Evolutionary conservation across 2,888 invertebrate genomes (phyloP).

Genomic region (Bhutanitis thaidina): DNA sequence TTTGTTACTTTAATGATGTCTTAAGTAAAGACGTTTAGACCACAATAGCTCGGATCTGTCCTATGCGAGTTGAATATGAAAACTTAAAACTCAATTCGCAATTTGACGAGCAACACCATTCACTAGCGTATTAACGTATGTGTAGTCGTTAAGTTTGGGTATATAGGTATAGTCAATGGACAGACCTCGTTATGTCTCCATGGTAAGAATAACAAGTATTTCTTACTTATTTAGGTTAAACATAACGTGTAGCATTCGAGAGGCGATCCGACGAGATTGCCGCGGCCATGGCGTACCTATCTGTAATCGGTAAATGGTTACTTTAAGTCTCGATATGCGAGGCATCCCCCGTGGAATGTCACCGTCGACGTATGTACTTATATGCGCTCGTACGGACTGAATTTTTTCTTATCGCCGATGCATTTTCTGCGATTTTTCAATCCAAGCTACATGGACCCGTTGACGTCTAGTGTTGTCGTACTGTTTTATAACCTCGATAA

Average conservation of each 20-base stretch:
- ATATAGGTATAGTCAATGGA: not conserved
- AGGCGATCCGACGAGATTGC: slow-evolving; percentile 75
- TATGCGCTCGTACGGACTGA: slow-evolving; percentile 69
- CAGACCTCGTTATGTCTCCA: slow-evolving; percentile 44
- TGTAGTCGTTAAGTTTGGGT: slow-evolving; percentile 4
- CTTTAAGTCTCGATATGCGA: slow-evolving; percentile 75
- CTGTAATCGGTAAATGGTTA: slow-evolving; percentile 79
- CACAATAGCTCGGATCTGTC: slow-evolving; percentile 28
- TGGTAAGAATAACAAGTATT: slow-evolving; percentile 64
- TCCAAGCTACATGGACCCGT: slow-evolving; percentile 52
- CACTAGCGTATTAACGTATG: not conserved
- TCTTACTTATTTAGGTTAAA: slow-evolving; percentile 75
- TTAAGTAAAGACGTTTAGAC: slow-evolving; percentile 43
- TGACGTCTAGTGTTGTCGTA: slow-evolving; percentile 38
- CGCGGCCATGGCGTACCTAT: slow-evolving; percentile 73
- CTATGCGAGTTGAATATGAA: slow-evolving; percentile 20
- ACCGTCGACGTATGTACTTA: slow-evolving; percentile 73
- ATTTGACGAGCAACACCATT: slow-evolving; percentile 16
- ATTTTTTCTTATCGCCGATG: slow-evolving; percentile 77
- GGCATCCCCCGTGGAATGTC: slow-evolving; percentile 73
- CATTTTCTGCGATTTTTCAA: slow-evolving; percentile 77
- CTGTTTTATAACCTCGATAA: slow-evolving; percentile 29
- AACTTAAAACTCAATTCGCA: slow-evolving; percentile 11
- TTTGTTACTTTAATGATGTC: slow-evolving; percentile 61
- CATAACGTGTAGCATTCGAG: slow-evolving; percentile 68